Conservation (phyloP, 2,797 vertebrate species). For the Simalia tracyae region DNA sequence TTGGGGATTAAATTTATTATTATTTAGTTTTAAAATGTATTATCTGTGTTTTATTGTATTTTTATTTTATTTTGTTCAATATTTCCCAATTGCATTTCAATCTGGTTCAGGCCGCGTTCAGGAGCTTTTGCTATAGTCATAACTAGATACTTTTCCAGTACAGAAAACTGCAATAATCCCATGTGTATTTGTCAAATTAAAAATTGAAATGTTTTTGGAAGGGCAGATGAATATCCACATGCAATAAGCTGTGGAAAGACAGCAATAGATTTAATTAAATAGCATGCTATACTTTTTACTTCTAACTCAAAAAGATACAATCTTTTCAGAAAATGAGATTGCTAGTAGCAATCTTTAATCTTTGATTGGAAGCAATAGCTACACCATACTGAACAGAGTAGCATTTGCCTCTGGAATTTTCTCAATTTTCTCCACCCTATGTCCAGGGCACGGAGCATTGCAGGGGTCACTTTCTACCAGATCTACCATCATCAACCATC, state of each 20-base stretch:
- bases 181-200: background rate
- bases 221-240: background rate
- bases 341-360: background rate
- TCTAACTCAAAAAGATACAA: background rate
- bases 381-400: background rate
- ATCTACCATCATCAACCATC: background rate
- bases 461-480: background rate
- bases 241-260: background rate
- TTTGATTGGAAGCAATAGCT: background rate
- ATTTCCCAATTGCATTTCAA: background rate
- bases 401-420: background rate
- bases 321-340: background rate
- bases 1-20: background rate
- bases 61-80: background rate
- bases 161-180: background rate
- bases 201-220: background rate
- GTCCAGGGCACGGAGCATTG: background rate
- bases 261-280: background rate
- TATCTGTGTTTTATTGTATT: background rate
- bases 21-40: background rate
- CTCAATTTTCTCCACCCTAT: background rate
- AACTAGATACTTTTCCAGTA: background rate
- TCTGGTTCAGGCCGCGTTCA: background rate
- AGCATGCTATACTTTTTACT: background rate
- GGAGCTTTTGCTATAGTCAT: background rate